Evolutionary conservation across 2,888 invertebrate species (phyloP).

Genomic region (Eupithecia inturbata): DNA sequence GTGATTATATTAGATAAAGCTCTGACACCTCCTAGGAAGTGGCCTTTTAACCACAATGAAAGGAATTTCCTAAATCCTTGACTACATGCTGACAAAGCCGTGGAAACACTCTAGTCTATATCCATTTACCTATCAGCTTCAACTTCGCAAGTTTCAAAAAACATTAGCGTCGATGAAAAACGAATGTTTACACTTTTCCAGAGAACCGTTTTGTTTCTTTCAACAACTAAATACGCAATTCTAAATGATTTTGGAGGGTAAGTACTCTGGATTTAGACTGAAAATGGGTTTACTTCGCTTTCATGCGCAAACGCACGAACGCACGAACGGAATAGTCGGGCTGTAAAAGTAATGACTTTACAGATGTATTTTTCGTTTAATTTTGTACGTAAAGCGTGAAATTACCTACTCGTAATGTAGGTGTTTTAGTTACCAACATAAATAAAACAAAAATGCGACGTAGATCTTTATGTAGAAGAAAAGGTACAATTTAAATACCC

Average conservation of each 20-base stretch:
- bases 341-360: slow-evolving; percentile 15
- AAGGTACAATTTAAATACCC: neutral
- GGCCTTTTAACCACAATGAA: neutral
- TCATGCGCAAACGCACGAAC: slow-evolving; percentile 26
- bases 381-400: neutral
- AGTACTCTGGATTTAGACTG: slow-evolving; percentile 38
- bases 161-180: slow-evolving; percentile 23
- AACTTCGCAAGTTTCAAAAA: neutral
- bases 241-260: slow-evolving; percentile 34
- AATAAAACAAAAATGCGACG: neutral
- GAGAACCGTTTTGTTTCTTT: slow-evolving; percentile 39
- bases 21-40: neutral
- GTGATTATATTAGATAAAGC: neutral
- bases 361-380: slow-evolving; percentile 6
- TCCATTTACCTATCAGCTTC: neutral
- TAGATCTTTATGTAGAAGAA: neutral
- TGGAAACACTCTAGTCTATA: neutral
- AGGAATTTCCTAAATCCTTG: neutral
- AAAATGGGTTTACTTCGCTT: slow-evolving; percentile 26
- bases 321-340: slow-evolving; percentile 10
- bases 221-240: slow-evolving; percentile 36
- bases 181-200: slow-evolving; percentile 39
- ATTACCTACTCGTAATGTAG: slow-evolving; percentile 3
- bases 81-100: neutral
- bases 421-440: neutral